Base-by-base conservation (phyloP, 2,888 invertebrate genomes). In the Syritta pipiens region DNA sequence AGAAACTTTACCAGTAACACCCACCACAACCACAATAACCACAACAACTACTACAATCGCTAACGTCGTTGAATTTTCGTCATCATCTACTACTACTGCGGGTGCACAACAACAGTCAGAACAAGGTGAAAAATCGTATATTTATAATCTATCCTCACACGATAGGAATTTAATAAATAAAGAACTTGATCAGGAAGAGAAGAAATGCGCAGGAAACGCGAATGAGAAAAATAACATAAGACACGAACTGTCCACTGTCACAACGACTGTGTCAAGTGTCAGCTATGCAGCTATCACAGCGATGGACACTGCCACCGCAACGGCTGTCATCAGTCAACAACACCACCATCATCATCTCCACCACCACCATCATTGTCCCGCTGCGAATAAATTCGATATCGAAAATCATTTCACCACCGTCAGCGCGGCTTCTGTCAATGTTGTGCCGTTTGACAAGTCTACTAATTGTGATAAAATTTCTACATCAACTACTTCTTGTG, bases 121-220 rank as follows among this genome's bases (percentile, higher is more conserved):
- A 22, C 17, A 28, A 35, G 57, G 57, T 24, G 57, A 57, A 17
- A 37, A n/a, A n/a, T n/a, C n/a, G n/a, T n/a, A n/a, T n/a, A n/a
- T n/a, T n/a, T n/a, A n/a, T n/a, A n/a, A n/a, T n/a, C n/a, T n/a
- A n/a, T n/a, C n/a, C n/a, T n/a, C n/a, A n/a, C n/a, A n/a, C n/a
- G n/a, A 75, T 82, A 79, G 82, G 77, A 84, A 83, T 82, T 81
- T 82, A 82, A 48, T 83, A 84, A 83, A 84, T 84, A 83, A 84
- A 83, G 76, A 81, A 81, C 82, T 82, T 82, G 30, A 57, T 49
- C 55, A 60, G 40, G 67, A 63, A 49, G 17, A 7, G 28, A 42
- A 46, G 26, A 26, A 68, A 53, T 67, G 71, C 53, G 24, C 49
- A 57, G 69, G 35, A 24, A 48, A 46, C 22, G 40, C 28, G 3